These are phyloP conservation scores for Dasypus novemcinctus DNA, from an alignment of 2,113 vertebrate genomes.

Conservation along the genomic window DNA sequence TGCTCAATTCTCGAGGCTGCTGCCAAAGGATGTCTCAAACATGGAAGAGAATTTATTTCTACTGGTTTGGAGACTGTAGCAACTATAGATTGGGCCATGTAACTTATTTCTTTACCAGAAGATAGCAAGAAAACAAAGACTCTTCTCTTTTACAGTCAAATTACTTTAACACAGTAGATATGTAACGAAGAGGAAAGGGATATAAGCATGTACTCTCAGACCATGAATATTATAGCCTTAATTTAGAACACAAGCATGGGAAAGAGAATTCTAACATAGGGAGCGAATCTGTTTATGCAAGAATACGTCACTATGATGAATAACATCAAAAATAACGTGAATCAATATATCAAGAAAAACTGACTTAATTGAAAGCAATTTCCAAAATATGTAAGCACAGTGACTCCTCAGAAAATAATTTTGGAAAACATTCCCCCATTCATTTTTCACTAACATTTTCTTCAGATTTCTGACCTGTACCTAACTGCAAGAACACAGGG, in stretches of 20 bases:
- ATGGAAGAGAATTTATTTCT: neutral
- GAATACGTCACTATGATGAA: neutral
- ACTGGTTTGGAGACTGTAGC: neutral
- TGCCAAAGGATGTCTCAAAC: neutral
- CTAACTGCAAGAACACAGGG: neutral
- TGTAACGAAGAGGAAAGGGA: slow-evolving; percentile 60
- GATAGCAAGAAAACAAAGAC: neutral
- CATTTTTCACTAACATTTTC: neutral
- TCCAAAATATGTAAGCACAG: neutral
- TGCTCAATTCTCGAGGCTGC: neutral
- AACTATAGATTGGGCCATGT: neutral
- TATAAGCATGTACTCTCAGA: slow-evolving; percentile 35
- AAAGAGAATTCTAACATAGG: slow-evolving; percentile 57
- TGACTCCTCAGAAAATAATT: neutral
- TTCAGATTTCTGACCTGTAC: neutral
- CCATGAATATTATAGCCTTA: slow-evolving; percentile 11
- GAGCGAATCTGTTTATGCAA: slow-evolving; percentile 32
- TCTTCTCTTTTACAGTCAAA: neutral
- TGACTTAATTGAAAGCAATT: slow-evolving; percentile 36
- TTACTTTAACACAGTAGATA: slow-evolving; percentile 63
- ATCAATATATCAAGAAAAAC: neutral
- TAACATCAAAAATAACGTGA: neutral
- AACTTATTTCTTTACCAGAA: slow-evolving; percentile 2
- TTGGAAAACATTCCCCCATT: neutral
- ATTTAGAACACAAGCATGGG: neutral